Evolutionary conservation across 1,140 invertebrate species (phyloP).

Genomic region (Fragariocoptes setiger): DNA sequence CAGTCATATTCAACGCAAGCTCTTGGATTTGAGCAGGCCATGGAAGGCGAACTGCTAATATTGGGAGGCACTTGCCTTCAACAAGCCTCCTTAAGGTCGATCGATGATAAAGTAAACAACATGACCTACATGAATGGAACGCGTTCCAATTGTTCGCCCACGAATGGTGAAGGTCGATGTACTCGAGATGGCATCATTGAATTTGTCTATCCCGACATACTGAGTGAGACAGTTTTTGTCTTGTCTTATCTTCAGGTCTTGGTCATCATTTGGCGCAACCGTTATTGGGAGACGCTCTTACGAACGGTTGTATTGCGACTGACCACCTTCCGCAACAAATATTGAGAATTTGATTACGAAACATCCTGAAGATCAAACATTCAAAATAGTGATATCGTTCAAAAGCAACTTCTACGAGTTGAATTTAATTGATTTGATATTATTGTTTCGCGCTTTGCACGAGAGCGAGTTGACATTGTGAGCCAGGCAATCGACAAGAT

Average conservation of each 20-base stretch:
- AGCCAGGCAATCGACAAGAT: not conserved
- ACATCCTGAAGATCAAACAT: not conserved
- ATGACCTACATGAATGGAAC: too few relatives aligned
- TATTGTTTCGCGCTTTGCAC: not conserved
- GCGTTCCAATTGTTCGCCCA: not conserved
- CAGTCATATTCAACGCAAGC: too few relatives aligned
- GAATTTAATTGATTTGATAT: not conserved
- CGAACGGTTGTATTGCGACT: constrained; percentile 16
- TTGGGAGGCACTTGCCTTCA: too few relatives aligned
- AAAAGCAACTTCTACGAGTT: constrained; percentile 7
- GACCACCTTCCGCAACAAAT: constrained; percentile 33
- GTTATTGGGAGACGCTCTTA: too few relatives aligned
- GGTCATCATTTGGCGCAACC: not conserved
- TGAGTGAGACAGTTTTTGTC: too few relatives aligned
- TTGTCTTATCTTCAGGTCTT: not conserved
- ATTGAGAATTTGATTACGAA: constrained; percentile 21
- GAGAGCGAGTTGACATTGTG: not conserved
- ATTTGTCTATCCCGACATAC: not conserved
- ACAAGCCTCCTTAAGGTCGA: too few relatives aligned
- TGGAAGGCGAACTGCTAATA: too few relatives aligned
- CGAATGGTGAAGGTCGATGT: not conserved
- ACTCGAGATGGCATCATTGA: not conserved
- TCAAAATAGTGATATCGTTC: not conserved
- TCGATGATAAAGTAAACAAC: too few relatives aligned
- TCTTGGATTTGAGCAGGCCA: too few relatives aligned